These are phyloP conservation scores for Hyphantria cunea DNA, from an alignment of 1,140 invertebrate genomes.

Conservation along the genomic window DNA sequence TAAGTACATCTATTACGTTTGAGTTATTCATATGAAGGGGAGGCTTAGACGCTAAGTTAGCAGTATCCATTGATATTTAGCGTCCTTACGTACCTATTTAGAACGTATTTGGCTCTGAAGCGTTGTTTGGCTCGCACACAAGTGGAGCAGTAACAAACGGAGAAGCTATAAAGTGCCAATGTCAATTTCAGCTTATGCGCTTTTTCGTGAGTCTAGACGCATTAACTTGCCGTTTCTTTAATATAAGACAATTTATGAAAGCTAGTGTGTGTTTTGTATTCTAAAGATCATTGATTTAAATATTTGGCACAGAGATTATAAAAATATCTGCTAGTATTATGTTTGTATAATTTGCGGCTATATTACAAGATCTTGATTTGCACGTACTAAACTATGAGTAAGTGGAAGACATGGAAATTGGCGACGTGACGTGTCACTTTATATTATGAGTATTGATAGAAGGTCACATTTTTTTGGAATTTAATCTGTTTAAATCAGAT, in stretches of 20 bases:
- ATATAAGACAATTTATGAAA: constrained; percentile 5
- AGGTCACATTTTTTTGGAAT: too few relatives aligned
- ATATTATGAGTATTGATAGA: too few relatives aligned
- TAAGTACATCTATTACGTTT: constrained; percentile 20
- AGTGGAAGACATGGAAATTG: too few relatives aligned
- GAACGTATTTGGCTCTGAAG: constrained; percentile 26
- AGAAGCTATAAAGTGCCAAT: constrained; percentile 44
- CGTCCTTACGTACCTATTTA: constrained; percentile 24
- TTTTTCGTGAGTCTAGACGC: constrained; percentile 50
- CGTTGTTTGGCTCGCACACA: constrained; percentile 44
- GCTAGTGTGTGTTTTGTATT: constrained; percentile 9
- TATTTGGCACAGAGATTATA: too few relatives aligned
- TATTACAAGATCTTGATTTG: too few relatives aligned
- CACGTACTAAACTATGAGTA: too few relatives aligned
- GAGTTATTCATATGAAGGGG: constrained; percentile 4
- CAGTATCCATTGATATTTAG: constrained; percentile 11
- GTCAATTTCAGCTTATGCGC: constrained; percentile 50
- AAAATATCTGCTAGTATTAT: too few relatives aligned
- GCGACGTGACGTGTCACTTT: too few relatives aligned
- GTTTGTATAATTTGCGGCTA: too few relatives aligned
- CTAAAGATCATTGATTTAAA: constrained; percentile 3
- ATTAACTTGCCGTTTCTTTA: constrained; percentile 38
- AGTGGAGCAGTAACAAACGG: constrained; percentile 64
- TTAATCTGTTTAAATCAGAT: too few relatives aligned
- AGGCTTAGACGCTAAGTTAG: constrained; percentile 21